Conservation (phyloP, 1,140 invertebrate species). For the Ylistrum balloti region DNA sequence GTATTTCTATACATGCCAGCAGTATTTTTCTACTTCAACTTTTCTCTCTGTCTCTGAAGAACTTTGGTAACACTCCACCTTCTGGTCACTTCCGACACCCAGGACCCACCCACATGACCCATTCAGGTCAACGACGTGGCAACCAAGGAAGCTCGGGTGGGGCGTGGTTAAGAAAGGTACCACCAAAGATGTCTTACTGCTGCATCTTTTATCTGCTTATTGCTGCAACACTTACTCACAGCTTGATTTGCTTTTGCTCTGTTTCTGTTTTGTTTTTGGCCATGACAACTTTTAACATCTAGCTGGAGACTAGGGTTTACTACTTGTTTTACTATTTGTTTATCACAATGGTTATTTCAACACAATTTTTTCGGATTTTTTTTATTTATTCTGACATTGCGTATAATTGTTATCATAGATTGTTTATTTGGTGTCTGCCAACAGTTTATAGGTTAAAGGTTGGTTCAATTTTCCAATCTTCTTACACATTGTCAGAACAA, state of each 20-base stretch:
- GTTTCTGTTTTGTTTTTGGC: background rate
- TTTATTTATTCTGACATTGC: background rate
- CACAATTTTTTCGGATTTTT: too few relatives aligned
- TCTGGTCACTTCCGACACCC: conserved; percentile 3
- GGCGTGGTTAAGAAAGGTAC: conserved; percentile 19
- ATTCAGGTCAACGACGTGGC: conserved; percentile 30
- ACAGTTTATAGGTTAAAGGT: too few relatives aligned
- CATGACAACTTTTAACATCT: background rate
- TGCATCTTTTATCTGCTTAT: background rate
- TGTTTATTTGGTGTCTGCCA: too few relatives aligned
- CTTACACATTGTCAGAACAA: too few relatives aligned
- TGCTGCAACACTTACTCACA: background rate
- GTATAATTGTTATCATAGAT: background rate
- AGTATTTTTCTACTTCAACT: background rate
- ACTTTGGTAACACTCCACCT: conserved; percentile 31
- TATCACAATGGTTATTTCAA: too few relatives aligned
- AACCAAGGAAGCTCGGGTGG: conserved; percentile 27
- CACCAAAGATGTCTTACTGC: background rate
- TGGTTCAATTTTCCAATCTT: too few relatives aligned
- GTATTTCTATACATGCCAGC: too few relatives aligned
- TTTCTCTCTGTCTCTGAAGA: conserved; percentile 11
- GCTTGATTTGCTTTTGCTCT: background rate
- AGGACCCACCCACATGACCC: conserved; percentile 30
- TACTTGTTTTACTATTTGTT: too few relatives aligned
- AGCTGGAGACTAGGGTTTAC: background rate